Conservation (phyloP, 2,113 vertebrate genomes). For the Romanogobio albipinnatus region DNA sequence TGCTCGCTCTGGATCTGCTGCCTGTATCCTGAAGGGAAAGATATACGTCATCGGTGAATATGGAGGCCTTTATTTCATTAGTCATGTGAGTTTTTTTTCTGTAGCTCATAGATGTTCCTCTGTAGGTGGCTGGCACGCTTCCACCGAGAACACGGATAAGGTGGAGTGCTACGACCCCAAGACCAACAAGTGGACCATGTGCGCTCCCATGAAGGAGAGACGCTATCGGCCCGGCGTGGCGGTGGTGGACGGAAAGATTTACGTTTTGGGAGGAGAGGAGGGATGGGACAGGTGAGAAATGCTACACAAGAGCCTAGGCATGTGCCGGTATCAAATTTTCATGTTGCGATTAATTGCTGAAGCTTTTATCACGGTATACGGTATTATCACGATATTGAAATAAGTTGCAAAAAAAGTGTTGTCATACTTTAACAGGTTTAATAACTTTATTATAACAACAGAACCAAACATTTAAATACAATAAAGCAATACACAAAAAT, state of each 20-base stretch:
- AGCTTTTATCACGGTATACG: no score
- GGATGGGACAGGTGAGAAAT: constrained; percentile 72
- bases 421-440: no score
- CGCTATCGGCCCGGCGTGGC: constrained; percentile 80
- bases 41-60: constrained; percentile 79
- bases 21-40: constrained; percentile 80
- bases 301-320: background rate
- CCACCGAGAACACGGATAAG: constrained; percentile 81
- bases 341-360: no score
- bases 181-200: constrained; percentile 81
- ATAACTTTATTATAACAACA: no score
- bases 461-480: no score
- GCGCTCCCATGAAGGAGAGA: constrained; percentile 81
- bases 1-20: constrained; percentile 81
- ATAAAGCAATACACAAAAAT: no score
- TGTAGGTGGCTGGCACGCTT: constrained; percentile 80
- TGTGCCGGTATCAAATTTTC: no score
- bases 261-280: constrained; percentile 80
- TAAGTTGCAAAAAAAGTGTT: no score
- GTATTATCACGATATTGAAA: no score
- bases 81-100: background rate
- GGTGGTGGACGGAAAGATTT: constrained; percentile 81
- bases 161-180: constrained; percentile 81
- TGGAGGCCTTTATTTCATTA: background rate
- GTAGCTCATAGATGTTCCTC: background rate